phyloP scores from a whole-genome alignment of 1,140 invertebrate genomes.

The Calosoma granatense region DNA sequence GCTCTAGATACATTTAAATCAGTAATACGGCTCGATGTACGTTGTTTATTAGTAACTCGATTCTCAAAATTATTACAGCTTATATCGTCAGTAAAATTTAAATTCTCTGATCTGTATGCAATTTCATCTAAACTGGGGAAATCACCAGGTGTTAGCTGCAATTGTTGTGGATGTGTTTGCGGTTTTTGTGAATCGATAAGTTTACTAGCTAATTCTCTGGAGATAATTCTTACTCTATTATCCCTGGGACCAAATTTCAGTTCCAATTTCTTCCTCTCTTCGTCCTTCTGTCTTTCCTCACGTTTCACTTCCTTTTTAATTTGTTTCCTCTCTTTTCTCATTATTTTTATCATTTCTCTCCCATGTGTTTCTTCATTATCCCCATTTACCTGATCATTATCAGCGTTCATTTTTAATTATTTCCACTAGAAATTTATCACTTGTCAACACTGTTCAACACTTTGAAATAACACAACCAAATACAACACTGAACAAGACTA shows the following conservation, averaged over 20 bases:
- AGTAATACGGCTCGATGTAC: no score
- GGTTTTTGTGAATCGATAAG: background rate
- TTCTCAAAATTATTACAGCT: background rate
- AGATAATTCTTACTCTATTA: background rate
- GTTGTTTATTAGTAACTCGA: background rate
- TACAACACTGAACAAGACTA: no score
- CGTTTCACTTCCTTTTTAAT: constrained; percentile 1
- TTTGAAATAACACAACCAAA: no score
- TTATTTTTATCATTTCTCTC: background rate
- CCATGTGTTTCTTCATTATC: background rate
- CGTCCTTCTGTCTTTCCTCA: background rate
- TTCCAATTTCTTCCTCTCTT: background rate
- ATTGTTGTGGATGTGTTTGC: background rate
- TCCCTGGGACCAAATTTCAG: background rate
- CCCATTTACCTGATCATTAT: no score
- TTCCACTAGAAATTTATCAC: no score
- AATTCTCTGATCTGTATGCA: no score
- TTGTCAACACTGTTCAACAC: no score
- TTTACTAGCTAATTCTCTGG: background rate
- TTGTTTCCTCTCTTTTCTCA: constrained; percentile 7
- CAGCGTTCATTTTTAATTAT: no score
- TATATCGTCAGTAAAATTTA: background rate
- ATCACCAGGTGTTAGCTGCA: background rate
- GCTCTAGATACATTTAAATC: no score
- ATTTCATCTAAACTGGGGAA: background rate